These are phyloP conservation scores for Eristalis tenax DNA, from an alignment of 2,888 invertebrate species.

Conservation along the genomic window DNA sequence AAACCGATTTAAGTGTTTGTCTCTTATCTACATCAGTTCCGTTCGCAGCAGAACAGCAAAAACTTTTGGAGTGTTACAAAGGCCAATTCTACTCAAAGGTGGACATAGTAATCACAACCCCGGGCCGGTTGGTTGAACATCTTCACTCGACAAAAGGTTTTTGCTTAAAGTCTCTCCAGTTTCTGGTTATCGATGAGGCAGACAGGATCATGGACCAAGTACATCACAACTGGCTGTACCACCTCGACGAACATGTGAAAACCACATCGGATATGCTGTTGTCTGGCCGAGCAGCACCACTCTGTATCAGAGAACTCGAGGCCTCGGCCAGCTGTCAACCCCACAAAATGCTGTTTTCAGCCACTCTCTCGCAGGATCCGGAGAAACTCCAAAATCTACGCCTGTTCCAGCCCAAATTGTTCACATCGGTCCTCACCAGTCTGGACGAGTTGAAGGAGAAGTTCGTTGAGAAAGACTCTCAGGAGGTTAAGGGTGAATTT, in stretches of 20 bases:
- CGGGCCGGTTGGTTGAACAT: constrained; percentile 96
- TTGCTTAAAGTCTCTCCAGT: constrained; percentile 86
- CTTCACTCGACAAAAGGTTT: constrained; percentile 91
- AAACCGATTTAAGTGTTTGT: constrained; percentile 87
- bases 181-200: constrained; percentile 97
- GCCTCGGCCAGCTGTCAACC: constrained; percentile 80
- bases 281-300: constrained; percentile 80
- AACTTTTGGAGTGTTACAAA: constrained; percentile 83
- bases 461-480: constrained; percentile 23
- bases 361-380: constrained; percentile 97
- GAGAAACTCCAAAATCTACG: constrained; percentile 95
- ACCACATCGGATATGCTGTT: constrained; percentile 82
- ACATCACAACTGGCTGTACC: constrained; percentile 94
- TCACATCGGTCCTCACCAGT: constrained; percentile 86
- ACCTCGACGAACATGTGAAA: constrained; percentile 87
- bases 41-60: constrained; percentile 86
- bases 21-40: constrained; percentile 87
- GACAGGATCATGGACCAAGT: constrained; percentile 96
- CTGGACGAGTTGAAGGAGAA: constrained; percentile 73
- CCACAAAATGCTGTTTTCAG: constrained; percentile 98
- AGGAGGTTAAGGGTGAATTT: constrained; percentile 82
- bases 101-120: constrained; percentile 96
- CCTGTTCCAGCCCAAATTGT: constrained; percentile 95
- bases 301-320: constrained; percentile 78
- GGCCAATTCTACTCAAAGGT: constrained; percentile 80